Evolutionary conservation across 1,140 invertebrate species (phyloP).

Genomic region (Scylla paramamosain): DNA sequence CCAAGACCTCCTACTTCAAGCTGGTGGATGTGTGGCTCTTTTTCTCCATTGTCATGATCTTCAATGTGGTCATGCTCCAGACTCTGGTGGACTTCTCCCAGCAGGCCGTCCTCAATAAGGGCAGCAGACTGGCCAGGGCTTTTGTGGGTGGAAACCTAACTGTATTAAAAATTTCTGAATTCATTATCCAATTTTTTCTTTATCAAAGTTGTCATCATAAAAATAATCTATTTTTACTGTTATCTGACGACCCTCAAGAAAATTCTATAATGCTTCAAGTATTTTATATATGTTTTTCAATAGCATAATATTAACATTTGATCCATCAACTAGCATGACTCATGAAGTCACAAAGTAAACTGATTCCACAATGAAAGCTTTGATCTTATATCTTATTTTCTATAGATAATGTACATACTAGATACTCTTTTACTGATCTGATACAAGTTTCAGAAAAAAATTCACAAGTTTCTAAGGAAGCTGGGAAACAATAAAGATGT

Average conservation of each 20-base stretch:
- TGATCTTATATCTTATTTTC: too few relatives aligned
- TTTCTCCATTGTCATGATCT: constrained; percentile 70
- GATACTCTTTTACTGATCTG: background rate
- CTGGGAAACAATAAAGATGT: background rate
- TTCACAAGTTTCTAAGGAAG: background rate
- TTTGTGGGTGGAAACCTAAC: constrained; percentile 34
- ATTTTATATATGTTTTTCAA: too few relatives aligned
- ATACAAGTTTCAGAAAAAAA: background rate
- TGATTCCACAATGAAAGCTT: too few relatives aligned
- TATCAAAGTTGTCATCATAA: background rate
- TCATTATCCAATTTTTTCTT: background rate
- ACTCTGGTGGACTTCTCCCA: constrained; percentile 62
- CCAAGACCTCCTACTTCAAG: constrained; percentile 71
- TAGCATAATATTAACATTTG: too few relatives aligned
- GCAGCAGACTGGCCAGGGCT: background rate
- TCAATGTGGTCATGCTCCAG: constrained; percentile 64
- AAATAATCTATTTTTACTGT: background rate
- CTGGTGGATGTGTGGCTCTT: constrained; percentile 71
- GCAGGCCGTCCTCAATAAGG: constrained; percentile 29
- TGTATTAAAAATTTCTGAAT: background rate
- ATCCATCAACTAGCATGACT: too few relatives aligned
- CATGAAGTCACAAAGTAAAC: too few relatives aligned
- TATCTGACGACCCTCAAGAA: too few relatives aligned
- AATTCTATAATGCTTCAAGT: too few relatives aligned
- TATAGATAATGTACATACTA: too few relatives aligned